Base-by-base conservation (phyloP, 2,888 invertebrate species). In the Choristoneura rosaceana region DNA sequence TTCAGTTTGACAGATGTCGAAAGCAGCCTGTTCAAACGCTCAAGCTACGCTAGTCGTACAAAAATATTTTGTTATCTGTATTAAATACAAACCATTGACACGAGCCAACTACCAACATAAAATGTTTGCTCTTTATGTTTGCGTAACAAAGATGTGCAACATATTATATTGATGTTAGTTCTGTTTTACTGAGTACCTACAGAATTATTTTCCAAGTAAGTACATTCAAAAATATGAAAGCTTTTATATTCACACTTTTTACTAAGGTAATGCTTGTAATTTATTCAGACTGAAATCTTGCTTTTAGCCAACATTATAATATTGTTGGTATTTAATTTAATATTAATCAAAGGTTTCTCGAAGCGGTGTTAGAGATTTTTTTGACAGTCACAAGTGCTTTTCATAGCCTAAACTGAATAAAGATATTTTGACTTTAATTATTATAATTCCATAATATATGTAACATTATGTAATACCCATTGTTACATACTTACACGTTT, bases 31-130 rank as follows among this genome's bases (percentile, higher is more conserved):
- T 60, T 41, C 0, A 62, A 45, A 62, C 25, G 63, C 25, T 14
- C 8, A 25, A n/a, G 14, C 45, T 47, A 8, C 12, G 33, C 63
- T 59, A 68, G 41, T 50, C 71, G 71, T 73, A 73, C 63, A 73
- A 73, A 73, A 73, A 68, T 73, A 73, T 68, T 68, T 59, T 68
- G 7, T 25, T 62, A 45, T 68, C 63, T 68, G 58, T 34, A 47
- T 25, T 58, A 25, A 68, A 50, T 67, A 68, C 15, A 71, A 71
- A 55, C 52, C 45, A 67, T 67, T 58, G 34, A 59, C 47, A 65
- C 47, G 7, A 41, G 17, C 38, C 47, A 43, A 68, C n/a, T 14
- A 41, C 10, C 15, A 71, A 67, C 34, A 45, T 14, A 55, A 67
- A 15, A n/a, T 43, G 52, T 55, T 60, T 12, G 33, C 33, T n/a